Percentiles rank a stretch among this genome's conserved stretches.
These are phyloP conservation scores for Drosophila mauritiana DNA, from an alignment of 1,140 invertebrate genomes.

Conservation along the genomic window DNA sequence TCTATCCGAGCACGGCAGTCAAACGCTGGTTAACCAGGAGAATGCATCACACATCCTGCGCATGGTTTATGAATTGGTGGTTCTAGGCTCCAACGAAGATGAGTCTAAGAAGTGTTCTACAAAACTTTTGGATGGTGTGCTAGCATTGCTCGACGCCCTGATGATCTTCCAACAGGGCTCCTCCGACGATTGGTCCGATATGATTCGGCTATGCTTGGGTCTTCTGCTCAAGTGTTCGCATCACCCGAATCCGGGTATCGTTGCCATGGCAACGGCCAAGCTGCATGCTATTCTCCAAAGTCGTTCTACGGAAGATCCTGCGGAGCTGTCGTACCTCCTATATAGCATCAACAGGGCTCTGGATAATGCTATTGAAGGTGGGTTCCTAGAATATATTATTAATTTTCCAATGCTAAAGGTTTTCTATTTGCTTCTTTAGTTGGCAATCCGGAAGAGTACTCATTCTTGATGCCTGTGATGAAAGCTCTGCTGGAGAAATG, in stretches of 20 bases:
- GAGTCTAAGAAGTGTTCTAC: slow-evolving; percentile 86
- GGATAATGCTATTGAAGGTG: slow-evolving; percentile 84
- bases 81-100: slow-evolving; percentile 86
- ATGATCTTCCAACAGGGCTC: slow-evolving; percentile 86
- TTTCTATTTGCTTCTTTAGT: slow-evolving; percentile 65
- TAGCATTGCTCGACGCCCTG: slow-evolving; percentile 85
- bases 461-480: slow-evolving; percentile 88
- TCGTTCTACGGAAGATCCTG: slow-evolving; percentile 85
- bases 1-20: slow-evolving; percentile 85
- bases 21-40: slow-evolving; percentile 84
- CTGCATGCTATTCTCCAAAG: slow-evolving; percentile 87
- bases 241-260: slow-evolving; percentile 86
- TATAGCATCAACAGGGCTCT: slow-evolving; percentile 84
- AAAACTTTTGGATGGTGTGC: slow-evolving; percentile 86
- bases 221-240: slow-evolving; percentile 87
- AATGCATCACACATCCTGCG: slow-evolving; percentile 87
- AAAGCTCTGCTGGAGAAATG: slow-evolving; percentile 88
- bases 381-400: neutral
- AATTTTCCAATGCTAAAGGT: neutral
- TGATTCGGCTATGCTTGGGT: slow-evolving; percentile 85
- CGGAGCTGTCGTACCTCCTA: slow-evolving; percentile 86
- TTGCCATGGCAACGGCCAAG: slow-evolving; percentile 87
- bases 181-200: slow-evolving; percentile 86
- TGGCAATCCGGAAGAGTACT: slow-evolving; percentile 87
- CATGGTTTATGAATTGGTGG: slow-evolving; percentile 87